Percentiles rank a stretch among this genome's conserved stretches.
Evolutionary conservation across 2,113 vertebrate genomes (phyloP).

Genomic region (Otis tarda): DNA sequence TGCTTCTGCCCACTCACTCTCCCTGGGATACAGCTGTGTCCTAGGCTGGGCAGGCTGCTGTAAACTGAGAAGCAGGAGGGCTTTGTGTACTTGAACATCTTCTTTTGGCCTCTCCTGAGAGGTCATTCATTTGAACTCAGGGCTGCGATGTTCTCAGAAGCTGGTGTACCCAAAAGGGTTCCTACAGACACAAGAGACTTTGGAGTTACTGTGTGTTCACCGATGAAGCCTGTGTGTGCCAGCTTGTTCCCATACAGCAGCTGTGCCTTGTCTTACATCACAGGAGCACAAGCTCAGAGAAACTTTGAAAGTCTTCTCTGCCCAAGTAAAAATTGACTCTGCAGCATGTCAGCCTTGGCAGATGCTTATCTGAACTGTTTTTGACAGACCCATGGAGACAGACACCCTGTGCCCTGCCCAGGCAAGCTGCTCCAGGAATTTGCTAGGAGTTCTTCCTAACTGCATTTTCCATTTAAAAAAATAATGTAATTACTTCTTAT

Average conservation of each 20-base stretch:
- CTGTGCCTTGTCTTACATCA: background rate
- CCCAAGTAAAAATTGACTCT: background rate
- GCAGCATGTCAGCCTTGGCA: background rate
- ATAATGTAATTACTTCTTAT: background rate
- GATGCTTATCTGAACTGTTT: background rate
- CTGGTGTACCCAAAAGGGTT: background rate
- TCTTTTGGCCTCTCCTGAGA: background rate
- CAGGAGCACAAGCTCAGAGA: background rate
- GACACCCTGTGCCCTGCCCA: background rate
- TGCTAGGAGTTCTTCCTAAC: background rate
- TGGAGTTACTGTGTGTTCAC: background rate
- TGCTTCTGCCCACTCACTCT: background rate
- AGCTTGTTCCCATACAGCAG: background rate
- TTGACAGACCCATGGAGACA: background rate
- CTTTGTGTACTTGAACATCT: background rate
- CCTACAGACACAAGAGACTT: background rate
- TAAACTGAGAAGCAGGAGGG: background rate
- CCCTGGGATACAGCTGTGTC: background rate
- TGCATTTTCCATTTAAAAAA: background rate
- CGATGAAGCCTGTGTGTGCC: rapidly evolving
- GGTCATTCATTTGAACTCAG: background rate
- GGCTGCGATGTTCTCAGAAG: background rate
- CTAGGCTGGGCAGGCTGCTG: background rate
- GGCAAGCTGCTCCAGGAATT: background rate
- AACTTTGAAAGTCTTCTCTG: background rate